Evolutionary conservation across 2,113 vertebrate genomes (phyloP).

Genomic region (Silurus glanis): DNA sequence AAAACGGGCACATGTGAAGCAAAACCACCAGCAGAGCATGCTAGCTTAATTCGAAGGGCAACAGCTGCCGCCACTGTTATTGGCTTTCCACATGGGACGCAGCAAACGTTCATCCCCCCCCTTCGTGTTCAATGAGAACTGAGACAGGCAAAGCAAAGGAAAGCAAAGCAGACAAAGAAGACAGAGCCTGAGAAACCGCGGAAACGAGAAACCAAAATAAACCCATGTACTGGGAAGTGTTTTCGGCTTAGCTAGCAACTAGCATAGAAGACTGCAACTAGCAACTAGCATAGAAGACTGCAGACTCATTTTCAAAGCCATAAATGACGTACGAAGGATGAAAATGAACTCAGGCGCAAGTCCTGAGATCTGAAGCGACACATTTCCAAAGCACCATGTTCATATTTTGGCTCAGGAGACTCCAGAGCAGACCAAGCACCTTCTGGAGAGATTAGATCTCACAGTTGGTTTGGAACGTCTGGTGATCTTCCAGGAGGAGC

Average conservation of each 20-base stretch:
- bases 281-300: neutral
- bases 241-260: neutral
- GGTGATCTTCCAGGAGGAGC: neutral
- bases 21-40: neutral
- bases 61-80: constrained; percentile 6
- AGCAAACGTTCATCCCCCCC: neutral
- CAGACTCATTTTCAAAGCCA: neutral
- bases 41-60: neutral
- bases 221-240: neutral
- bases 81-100: constrained; percentile 3
- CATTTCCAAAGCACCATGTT: neutral
- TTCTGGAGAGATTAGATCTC: constrained; percentile 7
- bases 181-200: neutral
- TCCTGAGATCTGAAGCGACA: neutral
- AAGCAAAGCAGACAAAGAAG: neutral
- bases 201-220: neutral
- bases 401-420: neutral
- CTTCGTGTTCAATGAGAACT: neutral
- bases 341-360: neutral
- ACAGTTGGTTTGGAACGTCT: neutral
- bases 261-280: neutral
- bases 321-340: neutral
- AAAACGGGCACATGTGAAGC: neutral
- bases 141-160: no score
- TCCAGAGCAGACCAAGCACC: neutral